Percentiles rank a stretch among this genome's conserved stretches.
phyloP scores from a whole-genome alignment of 37 sponge, comb jelly and placozoan genomes.

The Hormiphora californensis region DNA sequence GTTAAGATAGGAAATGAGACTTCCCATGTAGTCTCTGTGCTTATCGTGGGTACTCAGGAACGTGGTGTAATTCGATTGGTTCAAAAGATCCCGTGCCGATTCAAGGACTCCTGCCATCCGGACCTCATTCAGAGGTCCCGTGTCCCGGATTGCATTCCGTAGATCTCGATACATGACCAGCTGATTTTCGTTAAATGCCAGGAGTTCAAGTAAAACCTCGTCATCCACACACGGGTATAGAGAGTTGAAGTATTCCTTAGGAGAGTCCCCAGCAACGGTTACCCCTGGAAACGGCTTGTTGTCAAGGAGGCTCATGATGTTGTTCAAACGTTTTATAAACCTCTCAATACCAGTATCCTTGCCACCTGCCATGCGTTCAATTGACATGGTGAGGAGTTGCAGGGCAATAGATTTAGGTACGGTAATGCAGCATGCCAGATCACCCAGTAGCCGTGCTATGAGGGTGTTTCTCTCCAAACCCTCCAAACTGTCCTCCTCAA shows the following conservation, averaged over 20 bases:
- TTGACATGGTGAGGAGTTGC: neutral
- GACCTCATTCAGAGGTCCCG: constrained; percentile 19
- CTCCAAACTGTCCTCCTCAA: constrained; percentile 4
- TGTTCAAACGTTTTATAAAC: neutral
- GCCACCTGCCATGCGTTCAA: neutral
- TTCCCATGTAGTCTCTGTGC: constrained; percentile 30
- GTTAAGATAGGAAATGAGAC: constrained; percentile 40
- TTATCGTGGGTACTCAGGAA: constrained; percentile 43
- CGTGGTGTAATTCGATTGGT: constrained; percentile 8
- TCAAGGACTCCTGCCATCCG: constrained; percentile 32
- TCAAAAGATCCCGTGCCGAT: neutral
- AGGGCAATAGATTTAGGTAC: constrained; percentile 9
- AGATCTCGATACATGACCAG: constrained; percentile 12
- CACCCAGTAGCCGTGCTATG: constrained; percentile 16
- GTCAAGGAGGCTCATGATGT: constrained; percentile 9
- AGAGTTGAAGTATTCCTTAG: neutral
- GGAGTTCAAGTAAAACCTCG: constrained; percentile 38
- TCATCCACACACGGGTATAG: constrained; percentile 14
- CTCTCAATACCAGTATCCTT: constrained; percentile 3
- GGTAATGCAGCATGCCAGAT: neutral
- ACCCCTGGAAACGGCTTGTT: constrained; percentile 28
- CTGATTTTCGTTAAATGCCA: constrained; percentile 52
- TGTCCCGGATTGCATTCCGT: constrained; percentile 17
- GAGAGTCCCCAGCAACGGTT: constrained; percentile 3
- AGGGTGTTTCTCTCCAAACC: constrained; percentile 7